A percentile compares a stretch with the other conserved stretches of the same genome.
These are phyloP conservation scores for Chalcis sispes DNA, from an alignment of 2,888 invertebrate genomes.

Conservation along the genomic window DNA sequence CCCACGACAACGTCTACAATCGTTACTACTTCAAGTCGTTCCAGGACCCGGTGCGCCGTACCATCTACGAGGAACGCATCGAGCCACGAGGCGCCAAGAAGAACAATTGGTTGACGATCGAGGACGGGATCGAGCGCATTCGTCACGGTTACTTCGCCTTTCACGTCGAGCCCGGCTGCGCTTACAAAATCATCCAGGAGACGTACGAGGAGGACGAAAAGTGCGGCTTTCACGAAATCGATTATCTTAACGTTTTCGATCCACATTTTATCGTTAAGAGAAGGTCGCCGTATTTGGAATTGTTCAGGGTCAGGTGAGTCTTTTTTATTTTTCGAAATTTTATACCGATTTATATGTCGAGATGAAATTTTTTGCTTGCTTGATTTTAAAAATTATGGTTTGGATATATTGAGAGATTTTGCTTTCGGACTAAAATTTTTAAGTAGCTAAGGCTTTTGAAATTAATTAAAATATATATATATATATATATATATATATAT, in stretches of 20 bases:
- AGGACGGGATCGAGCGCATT: slow-evolving; percentile 81
- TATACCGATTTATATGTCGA: no score
- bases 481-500: no score
- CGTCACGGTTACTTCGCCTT: slow-evolving; percentile 82
- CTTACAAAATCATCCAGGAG: slow-evolving; percentile 82
- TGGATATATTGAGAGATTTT: no score
- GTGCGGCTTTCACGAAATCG: slow-evolving; percentile 83
- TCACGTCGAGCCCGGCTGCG: slow-evolving; percentile 82
- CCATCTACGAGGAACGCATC: slow-evolving; percentile 82
- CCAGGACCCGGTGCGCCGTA: slow-evolving; percentile 80
- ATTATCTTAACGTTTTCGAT: slow-evolving; percentile 69
- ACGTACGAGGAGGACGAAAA: slow-evolving; percentile 84
- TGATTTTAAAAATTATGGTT: no score
- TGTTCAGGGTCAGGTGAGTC: slow-evolving; percentile 71
- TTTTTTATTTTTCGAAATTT: neutral
- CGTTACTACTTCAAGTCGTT: slow-evolving; percentile 80
- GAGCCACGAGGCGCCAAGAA: slow-evolving; percentile 75
- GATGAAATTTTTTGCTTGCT: no score
- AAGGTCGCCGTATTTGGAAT: slow-evolving; percentile 74
- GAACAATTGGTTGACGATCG: slow-evolving; percentile 78
- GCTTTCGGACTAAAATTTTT: no score
- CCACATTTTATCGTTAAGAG: slow-evolving; percentile 69
- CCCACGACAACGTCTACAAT: slow-evolving; percentile 84
- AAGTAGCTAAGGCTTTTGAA: no score
- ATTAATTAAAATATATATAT: no score